Conservation (phyloP, 2,797 vertebrate genomes). For the Steatocranus sp. region DNA sequence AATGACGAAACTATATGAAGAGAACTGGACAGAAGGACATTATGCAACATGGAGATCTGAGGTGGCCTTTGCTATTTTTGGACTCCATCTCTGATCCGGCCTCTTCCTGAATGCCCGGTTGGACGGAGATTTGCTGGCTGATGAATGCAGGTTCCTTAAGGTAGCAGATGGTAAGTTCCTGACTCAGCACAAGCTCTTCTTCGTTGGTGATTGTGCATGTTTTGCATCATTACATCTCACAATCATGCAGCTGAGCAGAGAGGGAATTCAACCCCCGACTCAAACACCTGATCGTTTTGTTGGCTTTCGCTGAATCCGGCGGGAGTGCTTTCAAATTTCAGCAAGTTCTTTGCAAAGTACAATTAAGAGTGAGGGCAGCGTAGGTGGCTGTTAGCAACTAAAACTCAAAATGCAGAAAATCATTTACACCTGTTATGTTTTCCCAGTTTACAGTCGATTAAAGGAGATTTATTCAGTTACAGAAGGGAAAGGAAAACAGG, state of each 20-base stretch:
- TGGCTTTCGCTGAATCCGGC: not conserved
- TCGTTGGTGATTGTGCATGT: slow-evolving; percentile 21
- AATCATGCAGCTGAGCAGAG: not conserved
- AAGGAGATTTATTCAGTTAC: not conserved
- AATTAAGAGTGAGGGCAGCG: not conserved
- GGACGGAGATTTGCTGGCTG: slow-evolving; percentile 63
- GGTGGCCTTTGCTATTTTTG: slow-evolving; percentile 14
- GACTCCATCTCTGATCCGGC: slow-evolving; percentile 17
- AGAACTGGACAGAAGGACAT: slow-evolving; percentile 2
- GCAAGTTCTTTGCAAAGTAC: not conserved
- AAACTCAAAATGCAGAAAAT: not conserved
- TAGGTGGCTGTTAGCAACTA: not conserved
- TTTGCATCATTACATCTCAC: not conserved
- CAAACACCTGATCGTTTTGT: not conserved
- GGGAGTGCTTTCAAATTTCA: not conserved
- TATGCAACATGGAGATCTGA: slow-evolving; percentile 14
- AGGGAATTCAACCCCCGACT: not conserved
- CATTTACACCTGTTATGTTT: not conserved
- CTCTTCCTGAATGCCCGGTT: slow-evolving; percentile 35
- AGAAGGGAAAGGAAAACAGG: not conserved
- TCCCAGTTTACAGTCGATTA: not conserved
- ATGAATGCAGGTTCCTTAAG: slow-evolving; percentile 51
- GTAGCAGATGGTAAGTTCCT: slow-evolving; percentile 66
- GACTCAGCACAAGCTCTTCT: slow-evolving; percentile 50
- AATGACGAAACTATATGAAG: not conserved